Percentiles rank a stretch among this genome's conserved stretches.
phyloP scores from a whole-genome alignment of 2,113 vertebrate species.

The Noturus placidus region DNA sequence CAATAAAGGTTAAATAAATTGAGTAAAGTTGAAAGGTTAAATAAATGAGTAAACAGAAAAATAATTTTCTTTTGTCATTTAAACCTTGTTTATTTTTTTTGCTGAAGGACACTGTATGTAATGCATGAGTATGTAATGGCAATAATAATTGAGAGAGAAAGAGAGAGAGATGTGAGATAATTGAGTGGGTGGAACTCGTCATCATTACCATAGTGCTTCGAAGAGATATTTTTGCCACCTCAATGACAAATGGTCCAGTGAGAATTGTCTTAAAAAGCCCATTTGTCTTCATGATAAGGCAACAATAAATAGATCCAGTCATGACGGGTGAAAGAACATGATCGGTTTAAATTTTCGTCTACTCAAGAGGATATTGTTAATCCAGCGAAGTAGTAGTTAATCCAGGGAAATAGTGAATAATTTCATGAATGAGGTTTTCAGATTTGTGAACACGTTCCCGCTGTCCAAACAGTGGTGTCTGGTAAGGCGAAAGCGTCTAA shows the following conservation, averaged over 20 bases:
- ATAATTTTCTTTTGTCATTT: background rate
- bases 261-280: constrained; percentile 33
- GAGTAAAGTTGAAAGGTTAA: no score
- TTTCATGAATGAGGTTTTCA: background rate
- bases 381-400: no score
- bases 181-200: constrained; percentile 48
- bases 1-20: background rate
- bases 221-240: constrained; percentile 46
- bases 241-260: constrained; percentile 44
- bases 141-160: background rate
- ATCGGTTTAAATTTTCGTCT: background rate
- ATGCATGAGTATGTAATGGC: background rate
- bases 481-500: background rate
- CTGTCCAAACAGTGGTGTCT: background rate
- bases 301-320: constrained; percentile 38
- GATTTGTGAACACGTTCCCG: background rate
- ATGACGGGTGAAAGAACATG: background rate
- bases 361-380: background rate
- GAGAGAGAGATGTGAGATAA: constrained; percentile 11
- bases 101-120: background rate
- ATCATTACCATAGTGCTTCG: constrained; percentile 35
- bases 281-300: constrained; percentile 47
- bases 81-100: background rate
- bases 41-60: background rate
- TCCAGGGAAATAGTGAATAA: background rate